Base-by-base conservation (phyloP, 2,888 invertebrate genomes). In the Netelia virgata region DNA sequence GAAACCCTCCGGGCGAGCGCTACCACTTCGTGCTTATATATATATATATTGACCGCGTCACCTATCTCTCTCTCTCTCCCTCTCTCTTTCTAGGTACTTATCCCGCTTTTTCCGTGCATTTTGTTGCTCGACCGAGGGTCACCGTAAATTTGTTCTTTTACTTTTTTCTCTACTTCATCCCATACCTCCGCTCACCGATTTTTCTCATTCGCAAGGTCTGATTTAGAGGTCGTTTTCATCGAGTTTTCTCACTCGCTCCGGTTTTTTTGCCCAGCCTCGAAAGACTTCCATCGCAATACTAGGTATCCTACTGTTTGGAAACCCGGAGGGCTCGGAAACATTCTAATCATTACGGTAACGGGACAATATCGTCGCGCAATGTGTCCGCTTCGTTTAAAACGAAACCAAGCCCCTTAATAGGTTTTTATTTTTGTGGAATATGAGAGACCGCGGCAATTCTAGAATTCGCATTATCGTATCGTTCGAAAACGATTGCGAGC, bases 151-250 rank as follows among this genome's bases (percentile, higher is more conserved):
- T 69, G 47, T 79, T 69, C 20, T 55, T 2, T 16, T 28, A 5
- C 47, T 50, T 53, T 73, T 53, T 64, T 75, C 57, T 77, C 50
- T 68, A 66, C 47, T 78, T 82, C 70, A 55, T 23, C 41, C n/a
- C 36, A 28, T 5, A 20, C 23, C 55, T 81, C 53, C 77, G 18
- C 86, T 69, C 53, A 43, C 50, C 16, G 57, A 81, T 81, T 74
- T 74, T 41, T 18, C 68, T 53, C 61, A 63, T 68, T 43, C 73
- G 16, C 68, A 23, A 43, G 11, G 50, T 70, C 86, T 88, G 90
- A 91, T 89, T 88, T 87, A 86, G 86, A 90, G 89, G 90, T 91
- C 90, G 90, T 91, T 92, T 89, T 91, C 87, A 86, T 88, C 88
- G 87, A 57, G 47, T 63, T 53, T 55, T 72, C 79, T 81, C 75